phyloP scores from a whole-genome alignment of 2,888 invertebrate genomes.

The Ormyrus thymus region DNA sequence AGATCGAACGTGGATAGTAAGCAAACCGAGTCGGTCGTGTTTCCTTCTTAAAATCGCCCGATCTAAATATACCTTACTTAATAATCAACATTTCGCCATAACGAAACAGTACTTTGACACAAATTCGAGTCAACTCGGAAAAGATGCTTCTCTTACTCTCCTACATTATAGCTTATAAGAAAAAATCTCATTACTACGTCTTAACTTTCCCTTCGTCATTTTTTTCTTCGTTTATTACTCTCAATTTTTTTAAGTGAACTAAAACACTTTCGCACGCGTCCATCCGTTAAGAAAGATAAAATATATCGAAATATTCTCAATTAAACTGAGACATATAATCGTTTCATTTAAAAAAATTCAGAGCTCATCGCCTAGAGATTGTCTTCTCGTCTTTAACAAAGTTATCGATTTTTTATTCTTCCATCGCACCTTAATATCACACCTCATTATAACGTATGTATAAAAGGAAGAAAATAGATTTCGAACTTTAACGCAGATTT shows the following conservation, averaged over 20 bases:
- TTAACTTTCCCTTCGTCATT: not conserved
- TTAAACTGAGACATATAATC: conserved; percentile 27
- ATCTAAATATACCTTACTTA: conserved; percentile 36
- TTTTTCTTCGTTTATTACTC: conserved; percentile 29
- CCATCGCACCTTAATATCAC: not conserved
- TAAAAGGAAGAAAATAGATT: conserved; percentile 50
- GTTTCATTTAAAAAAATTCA: conserved; percentile 54
- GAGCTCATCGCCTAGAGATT: conserved; percentile 37
- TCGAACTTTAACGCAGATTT: conserved; percentile 25
- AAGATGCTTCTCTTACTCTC: too few relatives aligned
- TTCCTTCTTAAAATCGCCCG: not conserved
- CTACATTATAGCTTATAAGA: not conserved
- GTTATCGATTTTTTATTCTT: not conserved
- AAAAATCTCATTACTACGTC: not conserved
- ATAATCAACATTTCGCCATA: conserved; percentile 48
- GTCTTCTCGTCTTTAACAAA: conserved; percentile 23
- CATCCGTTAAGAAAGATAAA: conserved; percentile 48
- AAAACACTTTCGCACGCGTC: conserved; percentile 2
- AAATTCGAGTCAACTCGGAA: not conserved
- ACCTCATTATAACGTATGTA: not conserved
- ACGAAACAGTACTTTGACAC: conserved; percentile 37
- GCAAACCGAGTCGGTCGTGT: conserved; percentile 27
- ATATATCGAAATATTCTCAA: conserved; percentile 43
- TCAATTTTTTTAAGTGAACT: conserved; percentile 55
- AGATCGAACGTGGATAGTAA: conserved; percentile 12